These are phyloP conservation scores for Calyptommatus sinebrachiatus DNA, from an alignment of 2,113 vertebrate species.

Conservation along the genomic window DNA sequence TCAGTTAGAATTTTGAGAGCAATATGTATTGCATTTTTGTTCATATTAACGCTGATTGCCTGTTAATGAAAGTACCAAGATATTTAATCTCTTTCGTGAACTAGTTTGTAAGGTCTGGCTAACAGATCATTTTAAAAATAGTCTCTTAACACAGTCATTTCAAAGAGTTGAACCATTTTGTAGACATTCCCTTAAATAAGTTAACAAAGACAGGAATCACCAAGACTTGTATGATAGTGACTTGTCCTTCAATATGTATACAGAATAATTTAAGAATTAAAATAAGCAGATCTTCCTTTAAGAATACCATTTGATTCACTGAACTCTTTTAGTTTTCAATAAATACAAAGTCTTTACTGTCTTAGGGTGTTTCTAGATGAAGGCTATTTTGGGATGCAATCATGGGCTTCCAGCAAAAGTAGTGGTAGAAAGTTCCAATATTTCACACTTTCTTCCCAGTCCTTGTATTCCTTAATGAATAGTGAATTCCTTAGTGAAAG, in stretches of 20 bases:
- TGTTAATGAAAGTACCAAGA: slow-evolving; percentile 5
- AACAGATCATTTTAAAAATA: slow-evolving; percentile 11
- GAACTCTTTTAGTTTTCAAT: background rate
- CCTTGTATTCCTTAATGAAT: too few species aligned
- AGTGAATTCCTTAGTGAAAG: too few species aligned
- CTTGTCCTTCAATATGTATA: background rate
- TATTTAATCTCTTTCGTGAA: slow-evolving; percentile 35
- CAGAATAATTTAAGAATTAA: background rate
- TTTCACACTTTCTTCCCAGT: too few species aligned
- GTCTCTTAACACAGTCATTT: slow-evolving; percentile 1
- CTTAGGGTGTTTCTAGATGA: too few species aligned
- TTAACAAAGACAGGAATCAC: background rate
- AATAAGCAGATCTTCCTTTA: background rate
- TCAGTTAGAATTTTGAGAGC: slow-evolving; percentile 30
- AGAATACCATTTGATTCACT: background rate
- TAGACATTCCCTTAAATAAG: background rate
- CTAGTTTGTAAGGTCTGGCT: background rate
- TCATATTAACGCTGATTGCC: background rate
- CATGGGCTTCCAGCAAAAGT: too few species aligned
- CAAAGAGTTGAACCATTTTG: background rate
- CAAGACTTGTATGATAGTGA: background rate
- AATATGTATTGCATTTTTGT: slow-evolving; percentile 10
- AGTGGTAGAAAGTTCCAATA: too few species aligned
- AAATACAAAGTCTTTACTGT: too few species aligned
- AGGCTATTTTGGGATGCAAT: too few species aligned